Evolutionary conservation across 2,888 invertebrate species (phyloP).

Genomic region (Sturmia bella): DNA sequence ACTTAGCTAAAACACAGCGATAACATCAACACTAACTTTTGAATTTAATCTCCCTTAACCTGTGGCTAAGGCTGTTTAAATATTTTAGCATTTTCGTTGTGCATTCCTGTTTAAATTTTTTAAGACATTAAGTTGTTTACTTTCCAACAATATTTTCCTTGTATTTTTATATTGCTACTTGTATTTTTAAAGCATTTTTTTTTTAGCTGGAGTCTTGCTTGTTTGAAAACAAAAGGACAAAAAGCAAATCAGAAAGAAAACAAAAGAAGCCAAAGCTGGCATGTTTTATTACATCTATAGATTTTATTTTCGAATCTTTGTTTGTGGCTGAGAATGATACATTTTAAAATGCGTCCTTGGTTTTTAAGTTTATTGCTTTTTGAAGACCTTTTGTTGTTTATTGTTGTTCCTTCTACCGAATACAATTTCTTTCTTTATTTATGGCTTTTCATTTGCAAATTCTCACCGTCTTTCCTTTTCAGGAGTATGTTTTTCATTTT

Average conservation of each 20-base stretch:
- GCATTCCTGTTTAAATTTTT: no score
- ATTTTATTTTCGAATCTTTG: neutral
- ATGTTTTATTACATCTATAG: neutral
- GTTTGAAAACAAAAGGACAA: no score
- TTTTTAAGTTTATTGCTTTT: slow-evolving; percentile 56
- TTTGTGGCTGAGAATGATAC: neutral
- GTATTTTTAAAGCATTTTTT: no score
- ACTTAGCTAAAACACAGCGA: no score
- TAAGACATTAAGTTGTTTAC: no score
- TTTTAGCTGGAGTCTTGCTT: no score
- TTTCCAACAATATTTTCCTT: no score
- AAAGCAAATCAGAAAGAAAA: neutral
- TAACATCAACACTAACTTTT: no score
- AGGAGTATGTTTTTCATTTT: neutral
- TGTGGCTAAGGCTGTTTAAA: no score
- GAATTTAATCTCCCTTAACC: no score
- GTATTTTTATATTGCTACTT: no score
- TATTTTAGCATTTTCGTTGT: no score
- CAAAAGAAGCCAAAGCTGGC: neutral
- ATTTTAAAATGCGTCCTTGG: slow-evolving; percentile 48
- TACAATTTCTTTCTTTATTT: slow-evolving; percentile 20
- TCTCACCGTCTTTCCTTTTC: neutral
- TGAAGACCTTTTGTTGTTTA: slow-evolving; percentile 35
- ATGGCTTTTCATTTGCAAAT: neutral
- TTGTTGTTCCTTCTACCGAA: slow-evolving; percentile 29